Base-by-base conservation (phyloP, 2,888 invertebrate genomes). In the Orthosia gracilis region DNA sequence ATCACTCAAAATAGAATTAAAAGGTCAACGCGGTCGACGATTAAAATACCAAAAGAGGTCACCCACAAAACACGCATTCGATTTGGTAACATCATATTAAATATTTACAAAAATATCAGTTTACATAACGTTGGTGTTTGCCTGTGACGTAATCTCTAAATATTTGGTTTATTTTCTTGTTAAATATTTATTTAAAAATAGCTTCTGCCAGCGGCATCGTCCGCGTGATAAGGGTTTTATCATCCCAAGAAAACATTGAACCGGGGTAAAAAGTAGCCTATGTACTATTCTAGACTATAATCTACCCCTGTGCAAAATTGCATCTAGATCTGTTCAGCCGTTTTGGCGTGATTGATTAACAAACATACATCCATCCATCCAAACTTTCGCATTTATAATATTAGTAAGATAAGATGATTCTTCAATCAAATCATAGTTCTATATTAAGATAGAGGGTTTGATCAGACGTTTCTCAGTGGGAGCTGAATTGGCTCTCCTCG, bases 101-200 rank as follows among this genome's bases (percentile, higher is more conserved):
- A 78, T 78, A 70, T 70, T 57, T 69, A 18, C 17, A 26, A 45
- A 21, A 78, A 45, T 26, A 45, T 45, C n/a, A 45, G 78, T 45
- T 54, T 40, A 69, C n/a, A 40, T 59, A 17, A 13, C 12, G 23
- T 17, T 17, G 17, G 12, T 59, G n/a, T 71, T 59, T 47, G 23
- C 18, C 7, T 4, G 18, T 54, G 54, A 61, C 23, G 49, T 2
- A 47, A 40, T 0, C 11, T 52, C 21, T 45, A 26, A 67, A 57
- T 50, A 50, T 77, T 57, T 31, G n/a, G 13, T 57, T 49, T 76
- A 75, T 23, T 61, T 23, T 55, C 13, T 50, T 17, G 3, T 21
- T 15, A 64, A 52, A 59, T 61, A 75, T 73, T 40, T 26, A 40
- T n/a, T 21, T 54, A n/a, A 26, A 0, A 55, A 23, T 31, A 26